phyloP scores from a whole-genome alignment of 1,140 invertebrate species.

The Leptinotarsa lineolata region DNA sequence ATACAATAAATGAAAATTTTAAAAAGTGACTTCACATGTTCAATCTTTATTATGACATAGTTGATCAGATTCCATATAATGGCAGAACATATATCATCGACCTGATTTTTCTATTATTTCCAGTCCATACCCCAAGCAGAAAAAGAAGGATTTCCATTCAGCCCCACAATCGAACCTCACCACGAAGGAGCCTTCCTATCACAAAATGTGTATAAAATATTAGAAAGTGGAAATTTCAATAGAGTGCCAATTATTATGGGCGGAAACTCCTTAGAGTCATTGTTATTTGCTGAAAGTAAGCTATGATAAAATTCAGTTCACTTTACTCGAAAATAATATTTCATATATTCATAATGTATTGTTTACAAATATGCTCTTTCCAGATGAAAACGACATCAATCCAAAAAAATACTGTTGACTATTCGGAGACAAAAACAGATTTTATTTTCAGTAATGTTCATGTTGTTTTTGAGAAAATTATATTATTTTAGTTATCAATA shows the following conservation, averaged over 20 bases:
- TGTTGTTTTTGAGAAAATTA: neutral
- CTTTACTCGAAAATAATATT: too few relatives aligned
- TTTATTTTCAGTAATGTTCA: neutral
- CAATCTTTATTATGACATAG: too few relatives aligned
- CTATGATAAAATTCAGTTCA: neutral
- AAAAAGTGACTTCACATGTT: too few relatives aligned
- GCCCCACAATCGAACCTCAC: conserved; percentile 26
- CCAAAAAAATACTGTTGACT: too few relatives aligned
- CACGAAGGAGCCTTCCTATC: conserved; percentile 28
- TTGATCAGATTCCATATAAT: too few relatives aligned
- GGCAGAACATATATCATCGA: too few relatives aligned
- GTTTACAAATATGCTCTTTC: too few relatives aligned
- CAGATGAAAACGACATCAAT: too few relatives aligned
- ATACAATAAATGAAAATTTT: too few relatives aligned
- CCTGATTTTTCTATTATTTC: neutral
- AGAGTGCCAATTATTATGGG: conserved; percentile 33
- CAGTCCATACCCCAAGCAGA: neutral
- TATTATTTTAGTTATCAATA: conserved; percentile 12
- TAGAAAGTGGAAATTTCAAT: conserved; percentile 31
- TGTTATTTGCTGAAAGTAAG: conserved; percentile 27
- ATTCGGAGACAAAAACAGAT: neutral
- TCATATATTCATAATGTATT: too few relatives aligned
- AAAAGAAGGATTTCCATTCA: conserved; percentile 29
- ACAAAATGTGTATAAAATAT: conserved; percentile 11
- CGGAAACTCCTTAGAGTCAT: conserved; percentile 22